Percentiles rank a stretch among this genome's conserved stretches.
phyloP scores from a whole-genome alignment of 2,888 invertebrate genomes.

The Oscheius sp. region DNA sequence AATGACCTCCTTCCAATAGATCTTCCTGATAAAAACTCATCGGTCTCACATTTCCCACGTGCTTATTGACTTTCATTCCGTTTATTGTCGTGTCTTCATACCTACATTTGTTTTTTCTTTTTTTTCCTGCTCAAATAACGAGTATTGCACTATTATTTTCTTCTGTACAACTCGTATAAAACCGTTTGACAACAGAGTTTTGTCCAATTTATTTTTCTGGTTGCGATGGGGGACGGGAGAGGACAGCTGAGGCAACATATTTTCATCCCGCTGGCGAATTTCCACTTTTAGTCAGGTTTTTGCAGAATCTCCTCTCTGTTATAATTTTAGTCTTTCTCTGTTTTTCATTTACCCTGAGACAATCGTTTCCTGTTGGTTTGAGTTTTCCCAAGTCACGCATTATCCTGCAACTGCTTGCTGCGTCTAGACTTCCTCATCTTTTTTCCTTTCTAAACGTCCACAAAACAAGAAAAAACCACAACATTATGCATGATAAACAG shows the following conservation, averaged over 20 bases:
- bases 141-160: slow-evolving; percentile 17
- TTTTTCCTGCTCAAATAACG: slow-evolving; percentile 30
- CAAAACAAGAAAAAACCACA: no score
- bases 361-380: no score
- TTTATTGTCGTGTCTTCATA: slow-evolving; percentile 7
- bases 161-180: slow-evolving; percentile 20
- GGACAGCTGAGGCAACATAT: slow-evolving; percentile 11
- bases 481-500: no score
- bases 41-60: slow-evolving; percentile 10
- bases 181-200: slow-evolving; percentile 8
- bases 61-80: slow-evolving; percentile 14
- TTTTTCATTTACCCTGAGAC: no score
- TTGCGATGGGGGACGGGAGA: neutral
- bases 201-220: slow-evolving; percentile 9
- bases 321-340: no score
- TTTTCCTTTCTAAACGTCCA: no score
- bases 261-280: neutral
- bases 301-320: no score
- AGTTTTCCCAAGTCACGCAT: no score
- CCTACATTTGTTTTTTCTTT: neutral
- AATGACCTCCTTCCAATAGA: neutral
- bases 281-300: neutral
- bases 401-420: no score
- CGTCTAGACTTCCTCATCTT: no score
- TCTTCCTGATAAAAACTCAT: slow-evolving; percentile 19